Conservation (phyloP, 2,888 invertebrate genomes). For the Schizaphis graminum region DNA sequence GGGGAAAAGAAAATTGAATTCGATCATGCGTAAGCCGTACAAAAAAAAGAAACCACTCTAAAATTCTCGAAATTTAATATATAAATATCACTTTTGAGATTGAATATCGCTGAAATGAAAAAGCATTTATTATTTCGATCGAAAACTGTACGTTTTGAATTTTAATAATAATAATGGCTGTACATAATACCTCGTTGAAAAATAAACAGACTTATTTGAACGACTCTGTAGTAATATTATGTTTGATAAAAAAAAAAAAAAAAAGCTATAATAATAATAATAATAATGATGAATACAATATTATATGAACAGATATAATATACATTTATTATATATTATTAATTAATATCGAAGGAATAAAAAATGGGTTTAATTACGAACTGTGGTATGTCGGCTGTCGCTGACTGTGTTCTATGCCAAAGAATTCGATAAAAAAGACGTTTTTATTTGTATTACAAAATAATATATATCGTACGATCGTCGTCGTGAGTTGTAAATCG, state of each 20-base stretch:
- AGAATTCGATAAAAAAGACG: neutral
- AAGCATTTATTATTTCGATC: neutral
- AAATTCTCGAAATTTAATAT: neutral
- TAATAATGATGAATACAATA: neutral
- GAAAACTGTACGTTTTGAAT: neutral
- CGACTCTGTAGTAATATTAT: neutral
- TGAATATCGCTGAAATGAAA: neutral
- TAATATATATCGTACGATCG: neutral
- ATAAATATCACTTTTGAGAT: neutral
- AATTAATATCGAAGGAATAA: neutral
- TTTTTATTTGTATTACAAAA: neutral
- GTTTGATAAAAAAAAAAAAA: neutral
- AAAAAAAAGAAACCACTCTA: neutral
- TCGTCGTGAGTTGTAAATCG: neutral
- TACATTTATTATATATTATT: neutral
- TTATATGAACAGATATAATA: neutral
- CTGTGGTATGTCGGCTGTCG: neutral
- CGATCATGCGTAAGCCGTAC: conserved; percentile 14
- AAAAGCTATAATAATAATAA: neutral
- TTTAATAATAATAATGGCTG: neutral
- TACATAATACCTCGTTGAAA: neutral
- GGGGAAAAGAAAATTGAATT: conserved; percentile 51
- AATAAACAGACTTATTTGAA: neutral
- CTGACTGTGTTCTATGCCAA: neutral
- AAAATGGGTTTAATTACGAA: neutral